phyloP scores from a whole-genome alignment of 2,888 invertebrate genomes.

The Netelia inedita region DNA sequence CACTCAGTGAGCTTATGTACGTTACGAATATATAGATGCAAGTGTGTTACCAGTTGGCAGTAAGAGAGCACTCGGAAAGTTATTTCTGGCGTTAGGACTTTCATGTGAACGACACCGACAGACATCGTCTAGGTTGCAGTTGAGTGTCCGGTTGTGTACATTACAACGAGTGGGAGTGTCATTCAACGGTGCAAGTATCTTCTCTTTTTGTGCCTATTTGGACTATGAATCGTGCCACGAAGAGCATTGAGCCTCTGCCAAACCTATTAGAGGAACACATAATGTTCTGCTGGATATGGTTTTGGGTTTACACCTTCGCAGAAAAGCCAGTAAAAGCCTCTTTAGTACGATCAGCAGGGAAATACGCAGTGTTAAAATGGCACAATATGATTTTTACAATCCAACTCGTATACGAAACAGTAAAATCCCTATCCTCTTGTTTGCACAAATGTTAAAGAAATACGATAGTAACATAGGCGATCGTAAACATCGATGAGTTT shows the following conservation, averaged over 20 bases:
- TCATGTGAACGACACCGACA: conserved; percentile 34
- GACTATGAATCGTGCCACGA: neutral
- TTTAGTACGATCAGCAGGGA: neutral
- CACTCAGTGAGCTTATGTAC: neutral
- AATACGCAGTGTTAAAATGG: too few species aligned
- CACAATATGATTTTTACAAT: too few species aligned
- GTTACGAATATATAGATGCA: conserved; percentile 4
- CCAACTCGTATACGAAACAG: too few species aligned
- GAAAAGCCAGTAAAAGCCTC: too few species aligned
- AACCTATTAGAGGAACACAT: neutral
- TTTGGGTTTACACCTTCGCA: neutral
- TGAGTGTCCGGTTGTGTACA: neutral
- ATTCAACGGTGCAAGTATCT: neutral
- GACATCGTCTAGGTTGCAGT: neutral
- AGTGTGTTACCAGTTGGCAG: neutral
- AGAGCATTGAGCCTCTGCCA: neutral
- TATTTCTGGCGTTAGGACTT: conserved; percentile 56
- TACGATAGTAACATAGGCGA: neutral
- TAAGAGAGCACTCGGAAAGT: conserved; percentile 42
- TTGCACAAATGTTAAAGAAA: neutral
- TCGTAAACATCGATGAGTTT: conserved; percentile 27
- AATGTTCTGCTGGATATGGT: neutral
- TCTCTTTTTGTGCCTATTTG: neutral
- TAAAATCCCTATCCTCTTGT: too few species aligned
- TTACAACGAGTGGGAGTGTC: neutral